A percentile compares a stretch with the other conserved stretches of the same genome.
phyloP scores from a whole-genome alignment of 2,888 invertebrate genomes.

The Trileptium ribeirensis region DNA sequence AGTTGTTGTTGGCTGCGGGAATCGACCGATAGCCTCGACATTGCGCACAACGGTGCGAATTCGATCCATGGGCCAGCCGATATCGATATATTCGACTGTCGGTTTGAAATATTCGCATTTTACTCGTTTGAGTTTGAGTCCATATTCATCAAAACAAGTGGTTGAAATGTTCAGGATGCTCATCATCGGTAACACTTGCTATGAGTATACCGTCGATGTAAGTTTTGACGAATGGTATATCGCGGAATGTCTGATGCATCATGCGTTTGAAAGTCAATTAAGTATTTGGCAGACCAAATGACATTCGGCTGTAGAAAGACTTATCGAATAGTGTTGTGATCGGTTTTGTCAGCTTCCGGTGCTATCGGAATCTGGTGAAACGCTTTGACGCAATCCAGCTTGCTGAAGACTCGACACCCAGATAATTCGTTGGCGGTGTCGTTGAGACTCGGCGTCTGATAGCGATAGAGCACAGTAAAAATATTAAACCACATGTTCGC shows the following conservation, averaged over 20 bases:
- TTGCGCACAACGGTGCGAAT: background rate
- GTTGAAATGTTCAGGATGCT: background rate
- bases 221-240: background rate
- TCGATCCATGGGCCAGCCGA: background rate
- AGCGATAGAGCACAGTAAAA: background rate
- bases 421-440: background rate
- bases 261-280: background rate
- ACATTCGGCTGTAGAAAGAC: background rate
- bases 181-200: background rate
- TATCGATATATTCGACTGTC: background rate
- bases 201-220: background rate
- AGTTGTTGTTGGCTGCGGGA: background rate
- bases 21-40: background rate
- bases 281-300: background rate
- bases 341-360: background rate
- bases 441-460: background rate
- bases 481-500: background rate
- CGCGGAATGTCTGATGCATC: background rate
- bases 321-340: background rate
- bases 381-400: background rate
- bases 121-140: background rate
- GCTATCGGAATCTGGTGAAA: background rate
- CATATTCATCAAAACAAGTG: background rate
- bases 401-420: background rate
- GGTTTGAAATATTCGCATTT: background rate